These are phyloP conservation scores for Nothocercus julius DNA, from an alignment of 2,113 vertebrate species.

Conservation along the genomic window DNA sequence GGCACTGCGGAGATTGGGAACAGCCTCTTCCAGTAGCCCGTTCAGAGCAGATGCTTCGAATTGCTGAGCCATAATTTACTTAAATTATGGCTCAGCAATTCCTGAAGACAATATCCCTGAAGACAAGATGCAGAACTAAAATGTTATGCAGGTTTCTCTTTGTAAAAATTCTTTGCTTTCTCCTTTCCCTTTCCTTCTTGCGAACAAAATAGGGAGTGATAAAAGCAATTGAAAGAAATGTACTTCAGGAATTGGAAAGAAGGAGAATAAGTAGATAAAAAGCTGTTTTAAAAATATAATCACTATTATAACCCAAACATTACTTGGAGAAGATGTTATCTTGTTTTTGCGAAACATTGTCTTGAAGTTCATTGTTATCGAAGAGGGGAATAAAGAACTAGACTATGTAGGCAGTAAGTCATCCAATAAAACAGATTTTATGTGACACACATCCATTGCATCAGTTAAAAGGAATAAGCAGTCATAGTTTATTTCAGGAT, in stretches of 20 bases:
- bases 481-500: conserved; percentile 13
- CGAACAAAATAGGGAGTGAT: conserved; percentile 6
- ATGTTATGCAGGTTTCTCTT: neutral
- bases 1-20: neutral
- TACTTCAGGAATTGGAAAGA: neutral
- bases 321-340: neutral
- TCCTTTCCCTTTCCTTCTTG: neutral
- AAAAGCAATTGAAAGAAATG: neutral
- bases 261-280: neutral
- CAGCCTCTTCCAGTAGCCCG: neutral
- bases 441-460: neutral
- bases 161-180: neutral
- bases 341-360: neutral
- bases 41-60: neutral
- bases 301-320: neutral
- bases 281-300: neutral
- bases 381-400: neutral
- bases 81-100: too few relatives aligned
- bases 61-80: neutral
- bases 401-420: neutral
- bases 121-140: neutral
- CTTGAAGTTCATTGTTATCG: neutral
- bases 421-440: neutral
- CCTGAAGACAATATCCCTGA: neutral
- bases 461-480: neutral